A percentile compares a stretch with the other conserved stretches of the same genome.
Evolutionary conservation across 2,888 invertebrate species (phyloP).

Genomic region (Dicyrtoma fusca): DNA sequence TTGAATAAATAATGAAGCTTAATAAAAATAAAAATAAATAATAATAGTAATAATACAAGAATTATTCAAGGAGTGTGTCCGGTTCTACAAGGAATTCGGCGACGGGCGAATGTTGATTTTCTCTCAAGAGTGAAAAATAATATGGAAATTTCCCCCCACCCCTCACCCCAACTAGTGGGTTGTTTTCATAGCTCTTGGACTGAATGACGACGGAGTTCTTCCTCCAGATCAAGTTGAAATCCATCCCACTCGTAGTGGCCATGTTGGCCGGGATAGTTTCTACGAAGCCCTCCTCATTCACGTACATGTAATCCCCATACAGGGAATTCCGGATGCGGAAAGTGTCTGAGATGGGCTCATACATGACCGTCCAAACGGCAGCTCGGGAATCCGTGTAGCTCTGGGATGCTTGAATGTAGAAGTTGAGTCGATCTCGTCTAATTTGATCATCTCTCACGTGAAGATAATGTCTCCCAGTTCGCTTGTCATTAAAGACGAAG

Average conservation of each 20-base stretch:
- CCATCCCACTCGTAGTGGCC: slow-evolving; percentile 9
- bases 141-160: slow-evolving; percentile 34
- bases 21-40: background rate
- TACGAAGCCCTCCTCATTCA: slow-evolving; percentile 32
- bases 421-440: slow-evolving; percentile 27
- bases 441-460: slow-evolving; percentile 36
- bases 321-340: slow-evolving; percentile 31
- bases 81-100: slow-evolving; percentile 31
- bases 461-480: slow-evolving; percentile 26
- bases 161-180: slow-evolving; percentile 25
- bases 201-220: slow-evolving; percentile 16
- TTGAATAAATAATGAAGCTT: too few species aligned
- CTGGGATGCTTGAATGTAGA: slow-evolving; percentile 31
- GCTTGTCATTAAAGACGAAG: slow-evolving; percentile 21
- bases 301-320: slow-evolving; percentile 35
- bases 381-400: slow-evolving; percentile 29
- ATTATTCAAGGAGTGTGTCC: slow-evolving; percentile 22
- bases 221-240: slow-evolving; percentile 24
- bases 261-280: slow-evolving; percentile 14
- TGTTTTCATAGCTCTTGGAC: slow-evolving; percentile 17
- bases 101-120: slow-evolving; percentile 22
- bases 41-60: background rate
- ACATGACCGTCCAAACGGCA: slow-evolving; percentile 28
- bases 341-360: slow-evolving; percentile 17
- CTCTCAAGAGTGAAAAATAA: slow-evolving; percentile 29